phyloP scores from a whole-genome alignment of 2,113 vertebrate species.

The Hippopotamus amphibius region DNA sequence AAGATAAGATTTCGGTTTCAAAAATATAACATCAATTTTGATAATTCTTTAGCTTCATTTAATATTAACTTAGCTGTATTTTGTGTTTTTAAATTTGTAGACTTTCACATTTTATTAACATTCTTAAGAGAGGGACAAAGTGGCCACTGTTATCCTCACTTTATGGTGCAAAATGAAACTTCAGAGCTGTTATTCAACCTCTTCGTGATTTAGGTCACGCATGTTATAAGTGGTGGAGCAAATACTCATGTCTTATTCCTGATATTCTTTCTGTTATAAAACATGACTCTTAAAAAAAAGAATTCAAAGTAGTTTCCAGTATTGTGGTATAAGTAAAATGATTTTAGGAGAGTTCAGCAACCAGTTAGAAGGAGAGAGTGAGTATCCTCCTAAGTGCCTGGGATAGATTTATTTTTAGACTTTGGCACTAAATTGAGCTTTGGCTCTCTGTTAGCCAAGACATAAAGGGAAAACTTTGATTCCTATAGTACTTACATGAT shows the following conservation, averaged over 20 bases:
- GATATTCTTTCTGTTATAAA: slow-evolving; percentile 50
- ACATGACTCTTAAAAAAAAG: neutral
- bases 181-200: neutral
- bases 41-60: slow-evolving; percentile 37
- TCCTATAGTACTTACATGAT: slow-evolving; percentile 62
- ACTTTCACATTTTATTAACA: neutral
- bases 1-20: slow-evolving; percentile 42
- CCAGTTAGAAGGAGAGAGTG: slow-evolving; percentile 56
- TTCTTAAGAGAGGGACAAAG: neutral
- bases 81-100: slow-evolving; percentile 15
- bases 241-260: neutral
- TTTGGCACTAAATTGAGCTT: slow-evolving; percentile 66
- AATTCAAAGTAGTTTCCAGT: slow-evolving; percentile 29
- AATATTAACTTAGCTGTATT: slow-evolving; percentile 32
- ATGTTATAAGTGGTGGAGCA: neutral
- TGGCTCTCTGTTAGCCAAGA: slow-evolving; percentile 65
- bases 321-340: slow-evolving; percentile 53
- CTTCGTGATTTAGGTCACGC: slow-evolving; percentile 1
- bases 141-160: neutral
- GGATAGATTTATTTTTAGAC: slow-evolving; percentile 70
- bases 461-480: slow-evolving; percentile 71
- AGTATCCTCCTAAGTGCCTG: slow-evolving; percentile 42
- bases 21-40: slow-evolving; percentile 1
- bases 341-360: slow-evolving; percentile 70
- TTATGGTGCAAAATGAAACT: neutral